Conservation (phyloP, 2,888 invertebrate species). For the Dendrolimus houi region DNA sequence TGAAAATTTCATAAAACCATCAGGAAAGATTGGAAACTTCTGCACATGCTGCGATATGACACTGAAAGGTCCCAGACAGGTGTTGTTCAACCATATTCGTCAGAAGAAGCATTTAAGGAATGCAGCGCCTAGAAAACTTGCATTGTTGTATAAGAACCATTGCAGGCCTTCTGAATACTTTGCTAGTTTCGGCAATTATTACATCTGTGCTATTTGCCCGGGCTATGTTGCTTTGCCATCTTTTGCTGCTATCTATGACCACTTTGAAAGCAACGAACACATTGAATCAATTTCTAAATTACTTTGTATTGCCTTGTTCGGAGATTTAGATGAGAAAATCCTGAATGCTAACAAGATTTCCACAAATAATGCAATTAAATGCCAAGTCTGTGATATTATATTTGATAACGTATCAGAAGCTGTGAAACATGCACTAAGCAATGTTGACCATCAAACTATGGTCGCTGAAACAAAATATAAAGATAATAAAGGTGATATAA, state of each 20-base stretch:
- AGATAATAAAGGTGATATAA: constrained; percentile 52
- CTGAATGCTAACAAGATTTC: constrained; percentile 36
- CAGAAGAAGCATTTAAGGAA: constrained; percentile 67
- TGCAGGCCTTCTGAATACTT: constrained; percentile 61
- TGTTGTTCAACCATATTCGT: constrained; percentile 64
- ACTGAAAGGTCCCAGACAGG: constrained; percentile 61
- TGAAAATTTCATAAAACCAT: constrained; percentile 64
- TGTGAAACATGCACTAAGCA: constrained; percentile 43
- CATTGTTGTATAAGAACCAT: constrained; percentile 53
- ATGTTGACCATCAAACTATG: constrained; percentile 44
- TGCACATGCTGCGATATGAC: constrained; percentile 67
- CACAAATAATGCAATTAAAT: constrained; percentile 27
- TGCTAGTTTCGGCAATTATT: constrained; percentile 66
- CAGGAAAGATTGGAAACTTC: constrained; percentile 59
- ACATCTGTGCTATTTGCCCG: constrained; percentile 57
- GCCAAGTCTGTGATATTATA: constrained; percentile 38
- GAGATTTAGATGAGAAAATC: constrained; percentile 35
- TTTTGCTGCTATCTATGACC: constrained; percentile 58
- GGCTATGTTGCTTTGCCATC: constrained; percentile 52
- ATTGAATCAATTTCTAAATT: constrained; percentile 49
- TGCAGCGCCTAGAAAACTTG: constrained; percentile 57
- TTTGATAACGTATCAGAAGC: constrained; percentile 39
- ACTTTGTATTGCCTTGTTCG: constrained; percentile 43
- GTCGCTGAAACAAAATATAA: constrained; percentile 35
- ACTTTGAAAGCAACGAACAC: constrained; percentile 53